These are phyloP conservation scores for Mimas tiliae DNA, from an alignment of 2,888 invertebrate species.

Conservation along the genomic window DNA sequence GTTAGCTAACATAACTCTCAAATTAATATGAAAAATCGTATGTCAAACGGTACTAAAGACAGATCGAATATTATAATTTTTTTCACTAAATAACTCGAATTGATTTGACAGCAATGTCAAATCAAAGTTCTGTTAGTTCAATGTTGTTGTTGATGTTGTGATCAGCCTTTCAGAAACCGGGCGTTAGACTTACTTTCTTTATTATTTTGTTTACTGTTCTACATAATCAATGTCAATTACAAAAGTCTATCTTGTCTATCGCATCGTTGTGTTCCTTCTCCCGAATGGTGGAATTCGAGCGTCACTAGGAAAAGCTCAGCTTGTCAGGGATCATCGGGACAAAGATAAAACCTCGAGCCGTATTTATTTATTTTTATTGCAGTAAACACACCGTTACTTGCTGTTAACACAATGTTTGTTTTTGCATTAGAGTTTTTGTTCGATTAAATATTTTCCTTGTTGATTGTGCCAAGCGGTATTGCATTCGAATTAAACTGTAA, in stretches of 20 bases:
- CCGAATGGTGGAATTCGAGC: not conserved
- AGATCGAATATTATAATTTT: no score
- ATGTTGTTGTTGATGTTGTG: no score
- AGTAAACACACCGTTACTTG: not conserved
- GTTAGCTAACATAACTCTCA: no score
- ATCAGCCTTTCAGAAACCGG: no score
- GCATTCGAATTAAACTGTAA: not conserved
- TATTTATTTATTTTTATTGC: not conserved
- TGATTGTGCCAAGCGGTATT: not conserved
- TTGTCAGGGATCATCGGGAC: not conserved
- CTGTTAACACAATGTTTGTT: not conserved
- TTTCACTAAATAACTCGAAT: no score
- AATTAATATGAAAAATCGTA: no score
- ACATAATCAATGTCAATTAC: no score
- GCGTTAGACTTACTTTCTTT: no score
- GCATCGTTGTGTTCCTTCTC: not conserved
- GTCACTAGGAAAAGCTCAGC: not conserved
- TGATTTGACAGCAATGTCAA: no score
- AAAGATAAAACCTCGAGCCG: not conserved
- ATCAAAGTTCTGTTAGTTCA: no score
- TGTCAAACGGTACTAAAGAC: no score
- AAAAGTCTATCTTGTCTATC: not conserved
- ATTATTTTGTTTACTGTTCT: no score
- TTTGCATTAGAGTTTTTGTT: conserved; percentile 6
- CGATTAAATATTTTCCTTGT: not conserved